Base-by-base conservation (phyloP, 2,888 invertebrate genomes). In the Temnothorax ravouxi region DNA sequence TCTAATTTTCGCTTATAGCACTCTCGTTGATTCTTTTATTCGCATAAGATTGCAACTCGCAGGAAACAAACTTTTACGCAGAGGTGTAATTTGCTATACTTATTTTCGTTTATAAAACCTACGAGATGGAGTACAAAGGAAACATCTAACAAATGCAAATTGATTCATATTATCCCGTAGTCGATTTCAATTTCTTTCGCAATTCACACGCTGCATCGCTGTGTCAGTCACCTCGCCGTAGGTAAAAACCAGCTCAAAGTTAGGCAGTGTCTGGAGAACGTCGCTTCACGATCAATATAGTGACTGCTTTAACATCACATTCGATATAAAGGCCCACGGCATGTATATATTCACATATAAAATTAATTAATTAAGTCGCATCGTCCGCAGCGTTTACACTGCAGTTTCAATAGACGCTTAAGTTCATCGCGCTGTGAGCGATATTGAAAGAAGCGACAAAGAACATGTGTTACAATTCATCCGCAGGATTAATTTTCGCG, bases 201-300 rank as follows among this genome's bases (percentile, higher is more conserved):
- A 47, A 47, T 76, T 69, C n/a, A 25, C 25, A 50, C 13, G 79
- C 47, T 71, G 56, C 8, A 38, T 75, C 21, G 62, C 9, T 34
- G 47, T 29, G 59, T 44, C 13, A 34, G 34, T 44, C 44, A 34
- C 13, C 21, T 79, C 41, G 21, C 44, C 54, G 54, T 18, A 38
- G 52, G 34, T 61, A 38, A 72, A 59, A 61, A 72, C 47, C 72
- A 80, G 79, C 29, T 80, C 44, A n/a, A 56, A 61, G 47, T 80
- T 80, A 72, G 86, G 86, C 86, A 86, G 86, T 86, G 86, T 76
- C 50, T 56, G 61, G 74, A 52, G 64, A 66, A 80, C 9, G 52
- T 69, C 41, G 25, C 21, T 44, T 72, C 56, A 52, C 11, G 56
- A 83, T 67, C 71, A 44, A 52, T 72, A 38, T 72, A 38, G 50